Evolutionary conservation across 2,797 vertebrate species (phyloP).

Genomic region (Melanotaenia boesemani): DNA sequence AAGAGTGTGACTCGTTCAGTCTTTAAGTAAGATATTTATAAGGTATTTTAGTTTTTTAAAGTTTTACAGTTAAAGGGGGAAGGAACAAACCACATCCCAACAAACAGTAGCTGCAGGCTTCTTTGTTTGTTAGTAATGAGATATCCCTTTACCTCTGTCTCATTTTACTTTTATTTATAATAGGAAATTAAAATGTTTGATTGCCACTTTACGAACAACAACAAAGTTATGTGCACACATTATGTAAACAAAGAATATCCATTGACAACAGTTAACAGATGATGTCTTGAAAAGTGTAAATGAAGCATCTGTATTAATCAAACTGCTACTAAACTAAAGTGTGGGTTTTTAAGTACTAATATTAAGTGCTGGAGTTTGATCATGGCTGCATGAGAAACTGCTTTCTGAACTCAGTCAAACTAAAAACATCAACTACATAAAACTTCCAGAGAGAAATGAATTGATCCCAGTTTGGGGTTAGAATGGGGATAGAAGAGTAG

Average conservation of each 20-base stretch:
- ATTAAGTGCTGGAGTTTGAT: slow-evolving; percentile 7
- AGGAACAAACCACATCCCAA: no score
- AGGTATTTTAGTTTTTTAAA: no score
- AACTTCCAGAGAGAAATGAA: slow-evolving; percentile 44
- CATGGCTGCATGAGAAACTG: slow-evolving; percentile 17
- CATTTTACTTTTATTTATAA: not conserved
- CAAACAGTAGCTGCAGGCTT: not conserved
- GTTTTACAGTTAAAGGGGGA: no score
- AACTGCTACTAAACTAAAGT: not conserved
- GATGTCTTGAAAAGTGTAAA: no score
- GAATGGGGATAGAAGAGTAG: slow-evolving; percentile 26
- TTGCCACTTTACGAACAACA: not conserved
- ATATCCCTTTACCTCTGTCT: no score
- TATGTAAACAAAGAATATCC: not conserved
- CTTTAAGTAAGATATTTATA: no score
- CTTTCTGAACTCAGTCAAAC: slow-evolving; percentile 13
- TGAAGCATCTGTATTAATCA: not conserved
- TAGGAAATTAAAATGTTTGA: not conserved
- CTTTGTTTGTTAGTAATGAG: no score
- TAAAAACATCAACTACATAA: slow-evolving; percentile 34
- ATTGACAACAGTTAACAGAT: not conserved
- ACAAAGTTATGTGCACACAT: not conserved
- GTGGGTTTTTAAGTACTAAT: slow-evolving; percentile 4
- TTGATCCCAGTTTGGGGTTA: slow-evolving; percentile 27
- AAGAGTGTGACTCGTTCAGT: no score